A percentile compares a stretch with the other conserved stretches of the same genome.
These are phyloP conservation scores for Zelostemma sp. DNA, from an alignment of 1,140 invertebrate species.

Conservation along the genomic window DNA sequence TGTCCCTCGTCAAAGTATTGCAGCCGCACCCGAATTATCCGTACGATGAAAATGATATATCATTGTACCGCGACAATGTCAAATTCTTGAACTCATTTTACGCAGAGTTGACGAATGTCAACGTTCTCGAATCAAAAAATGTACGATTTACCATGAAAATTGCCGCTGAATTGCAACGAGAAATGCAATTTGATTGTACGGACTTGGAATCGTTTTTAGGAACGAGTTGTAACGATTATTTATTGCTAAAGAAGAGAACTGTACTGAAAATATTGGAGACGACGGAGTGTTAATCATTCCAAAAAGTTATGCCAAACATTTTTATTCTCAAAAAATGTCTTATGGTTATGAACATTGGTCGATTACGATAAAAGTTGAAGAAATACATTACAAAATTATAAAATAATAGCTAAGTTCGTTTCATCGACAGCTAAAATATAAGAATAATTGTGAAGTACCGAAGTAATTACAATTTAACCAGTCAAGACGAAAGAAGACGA, in stretches of 20 bases:
- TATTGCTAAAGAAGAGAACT: background rate
- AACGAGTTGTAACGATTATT: background rate
- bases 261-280: background rate
- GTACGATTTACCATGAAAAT: background rate
- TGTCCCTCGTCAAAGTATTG: background rate
- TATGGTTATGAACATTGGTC: background rate
- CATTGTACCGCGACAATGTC: background rate
- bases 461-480: background rate
- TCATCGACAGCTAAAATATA: background rate
- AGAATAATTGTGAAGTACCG: background rate
- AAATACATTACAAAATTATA: slow-evolving; percentile 4
- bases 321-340: slow-evolving; percentile 8
- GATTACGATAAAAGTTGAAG: slow-evolving; percentile 1
- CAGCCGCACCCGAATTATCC: background rate
- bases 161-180: background rate
- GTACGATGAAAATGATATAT: background rate
- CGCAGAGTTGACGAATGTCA: background rate
- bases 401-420: background rate
- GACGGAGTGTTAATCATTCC: background rate
- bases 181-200: background rate
- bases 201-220: background rate
- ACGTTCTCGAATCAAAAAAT: background rate
- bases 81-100: slow-evolving; percentile 3
- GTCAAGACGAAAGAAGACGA: too few species aligned
- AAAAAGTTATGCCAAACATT: slow-evolving; percentile 3